Base-by-base conservation (phyloP, 2,888 invertebrate species). In the Mesopsocus fuscifrons region DNA sequence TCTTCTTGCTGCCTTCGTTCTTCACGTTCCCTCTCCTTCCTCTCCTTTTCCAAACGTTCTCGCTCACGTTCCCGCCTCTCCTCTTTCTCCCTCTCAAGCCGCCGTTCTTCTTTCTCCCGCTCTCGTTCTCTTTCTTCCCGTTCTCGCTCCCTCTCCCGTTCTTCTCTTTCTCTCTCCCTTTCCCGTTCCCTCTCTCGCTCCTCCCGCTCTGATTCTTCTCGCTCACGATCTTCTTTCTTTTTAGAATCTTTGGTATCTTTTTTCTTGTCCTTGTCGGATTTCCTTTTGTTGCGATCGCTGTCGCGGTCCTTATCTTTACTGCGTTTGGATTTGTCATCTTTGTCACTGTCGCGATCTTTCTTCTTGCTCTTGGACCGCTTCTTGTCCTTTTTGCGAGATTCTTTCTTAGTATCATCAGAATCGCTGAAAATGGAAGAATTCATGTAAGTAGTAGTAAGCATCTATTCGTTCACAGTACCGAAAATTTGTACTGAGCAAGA, bases 291-390 rank as follows among this genome's bases (percentile, higher is more conserved):
- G 6, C 26, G 26, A 9, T 26, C 26, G 11, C 26, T 26, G 26
- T 6, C 6, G 11, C 26, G 6, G 26, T 6, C 6, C n/a, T 2
- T 40, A 11, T 58, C 64, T 46, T 46, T 55, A 34, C 58, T 58
- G 21, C 44, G 42, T 21, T 65, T 66, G 45, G 65, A 66, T 49
- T 61, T 65, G 33, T 62, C 64, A 44, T 60, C 59, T 66, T 44
- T 43, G 13, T 32, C 32, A 13, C 43, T 32, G 20, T 22, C 41
- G 21, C 30, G 17, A 41, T 44, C 44, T 35, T 45, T 48, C 15
- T 46, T 48, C 31, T 45, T 44, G 21, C 44, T 41, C 13, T 47
- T 31, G 34, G 43, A 41, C 30, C 21, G 30, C 41, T 47, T 45
- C 30, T 30, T 6, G 43, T 44, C 34, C 21, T 44, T 34, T 22